Base-by-base conservation (phyloP, 2,797 vertebrate species). In the Hydrolagus colliei region DNA sequence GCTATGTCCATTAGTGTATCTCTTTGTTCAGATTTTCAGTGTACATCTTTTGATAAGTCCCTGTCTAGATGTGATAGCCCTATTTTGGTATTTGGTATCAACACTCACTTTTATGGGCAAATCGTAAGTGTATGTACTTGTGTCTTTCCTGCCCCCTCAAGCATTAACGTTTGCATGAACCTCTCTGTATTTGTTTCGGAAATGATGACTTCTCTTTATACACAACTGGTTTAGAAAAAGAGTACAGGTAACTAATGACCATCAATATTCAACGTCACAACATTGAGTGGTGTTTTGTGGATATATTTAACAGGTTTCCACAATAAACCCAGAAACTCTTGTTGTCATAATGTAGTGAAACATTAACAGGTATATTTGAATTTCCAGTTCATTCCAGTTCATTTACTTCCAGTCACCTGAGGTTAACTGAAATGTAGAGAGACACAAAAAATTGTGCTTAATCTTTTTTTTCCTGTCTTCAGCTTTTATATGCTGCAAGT, bases 321-420 rank as follows among this genome's bases (percentile, higher is more conserved):
- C 65, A 84, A 84, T 84, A 41, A 20, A 71, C 27, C 65, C 65
- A 84, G 63, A 35, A 41, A 32, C 27, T 68, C n/a, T 6, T 20
- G 8, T 52, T 84, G 32, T 32, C 63, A 41, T 67, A 68, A 9
- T 18, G 6, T 63, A 6, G 77, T 84, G 27, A 84, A 84, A 84
- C 65, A 84, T 84, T 84, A 84, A 84, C 79, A 35, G 27, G 65
- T 32, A 41, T 84, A 84, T 84, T 84, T 84, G 79, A 71, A 84
- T 84, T 84, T 84, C 79, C 79, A 84, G 79, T 82, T 82, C 79
- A 82, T 82, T 82, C 79, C 22, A 18, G 79, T 84, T 84, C 65
- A 84, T 84, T 84, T 68, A 84, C 65, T 84, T 84, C 32, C 16
- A 35, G 79, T 84, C 32, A 68, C 52, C 65, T 71, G 63, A 71